A percentile compares a stretch with the other conserved stretches of the same genome.
Evolutionary conservation across 2,113 vertebrate species (phyloP).

Genomic region (Mola mola): DNA sequence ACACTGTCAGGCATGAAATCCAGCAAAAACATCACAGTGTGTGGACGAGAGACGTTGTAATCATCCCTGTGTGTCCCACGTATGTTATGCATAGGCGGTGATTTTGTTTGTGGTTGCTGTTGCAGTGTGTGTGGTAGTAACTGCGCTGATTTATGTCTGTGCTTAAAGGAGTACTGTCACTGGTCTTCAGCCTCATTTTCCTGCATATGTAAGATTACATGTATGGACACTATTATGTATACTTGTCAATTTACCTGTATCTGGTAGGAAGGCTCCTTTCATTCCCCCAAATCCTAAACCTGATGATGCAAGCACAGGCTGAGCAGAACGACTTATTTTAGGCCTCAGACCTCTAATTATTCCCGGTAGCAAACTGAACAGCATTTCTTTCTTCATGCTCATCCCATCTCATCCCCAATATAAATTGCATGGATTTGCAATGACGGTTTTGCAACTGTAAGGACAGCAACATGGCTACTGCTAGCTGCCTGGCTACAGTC

Average conservation of each 20-base stretch:
- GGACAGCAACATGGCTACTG: too few species aligned
- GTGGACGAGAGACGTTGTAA: slow-evolving; percentile 3
- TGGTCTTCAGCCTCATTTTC: slow-evolving; percentile 41
- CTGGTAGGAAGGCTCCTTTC: slow-evolving; percentile 6
- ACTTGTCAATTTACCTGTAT: slow-evolving; percentile 19
- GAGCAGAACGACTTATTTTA: slow-evolving; percentile 28
- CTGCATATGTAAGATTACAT: not conserved
- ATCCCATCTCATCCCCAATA: too few species aligned
- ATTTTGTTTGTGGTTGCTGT: slow-evolving; percentile 22
- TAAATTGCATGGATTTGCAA: too few species aligned
- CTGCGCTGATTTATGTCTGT: too few species aligned
- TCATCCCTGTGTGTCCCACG: slow-evolving; percentile 1
- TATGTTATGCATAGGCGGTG: not conserved
- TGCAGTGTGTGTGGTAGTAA: slow-evolving; percentile 31
- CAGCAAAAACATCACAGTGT: slow-evolving; percentile 36
- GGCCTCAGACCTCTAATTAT: slow-evolving; percentile 12
- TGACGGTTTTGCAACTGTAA: too few species aligned
- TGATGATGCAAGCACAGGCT: slow-evolving; percentile 28
- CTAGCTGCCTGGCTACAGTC: too few species aligned
- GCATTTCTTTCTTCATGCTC: too few species aligned
- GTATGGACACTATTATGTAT: not conserved
- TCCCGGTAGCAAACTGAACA: not conserved
- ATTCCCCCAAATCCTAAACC: slow-evolving; percentile 26
- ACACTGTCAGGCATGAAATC: slow-evolving; percentile 54
- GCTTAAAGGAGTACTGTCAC: too few species aligned